Conservation (phyloP, 2,113 vertebrate species). For the Galemys pyrenaicus region DNA sequence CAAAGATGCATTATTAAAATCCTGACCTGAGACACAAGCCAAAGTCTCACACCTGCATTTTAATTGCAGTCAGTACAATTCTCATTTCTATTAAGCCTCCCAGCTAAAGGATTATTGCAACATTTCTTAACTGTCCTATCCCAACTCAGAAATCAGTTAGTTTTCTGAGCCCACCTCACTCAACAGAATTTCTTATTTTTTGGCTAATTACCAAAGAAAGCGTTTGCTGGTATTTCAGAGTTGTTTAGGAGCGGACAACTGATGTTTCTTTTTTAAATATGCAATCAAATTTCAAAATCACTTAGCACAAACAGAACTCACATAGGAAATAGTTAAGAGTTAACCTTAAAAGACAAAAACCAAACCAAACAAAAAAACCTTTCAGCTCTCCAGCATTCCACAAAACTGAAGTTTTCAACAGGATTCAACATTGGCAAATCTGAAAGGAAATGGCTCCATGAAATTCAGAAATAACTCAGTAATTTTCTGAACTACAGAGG, state of each 20-base stretch:
- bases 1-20: conserved; percentile 66
- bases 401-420: background rate
- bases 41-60: conserved; percentile 38
- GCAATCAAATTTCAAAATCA: background rate
- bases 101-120: conserved; percentile 28
- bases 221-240: conserved; percentile 1
- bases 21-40: conserved; percentile 57
- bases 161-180: background rate
- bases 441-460: background rate
- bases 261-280: background rate
- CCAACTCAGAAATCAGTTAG: background rate
- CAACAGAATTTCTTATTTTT: background rate
- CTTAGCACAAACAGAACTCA: background rate
- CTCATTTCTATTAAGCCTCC: conserved; percentile 49
- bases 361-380: background rate
- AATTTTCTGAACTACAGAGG: background rate
- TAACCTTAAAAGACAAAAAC: background rate
- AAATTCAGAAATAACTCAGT: background rate
- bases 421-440: background rate
- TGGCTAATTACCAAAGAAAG: conserved; percentile 5
- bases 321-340: background rate
- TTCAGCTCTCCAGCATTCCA: background rate
- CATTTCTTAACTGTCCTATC: conserved; percentile 35
- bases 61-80: conserved; percentile 25
- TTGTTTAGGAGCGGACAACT: background rate